These are phyloP conservation scores for Coryphaenoides rupestris DNA, from an alignment of 2,113 vertebrate genomes.

Conservation along the genomic window DNA sequence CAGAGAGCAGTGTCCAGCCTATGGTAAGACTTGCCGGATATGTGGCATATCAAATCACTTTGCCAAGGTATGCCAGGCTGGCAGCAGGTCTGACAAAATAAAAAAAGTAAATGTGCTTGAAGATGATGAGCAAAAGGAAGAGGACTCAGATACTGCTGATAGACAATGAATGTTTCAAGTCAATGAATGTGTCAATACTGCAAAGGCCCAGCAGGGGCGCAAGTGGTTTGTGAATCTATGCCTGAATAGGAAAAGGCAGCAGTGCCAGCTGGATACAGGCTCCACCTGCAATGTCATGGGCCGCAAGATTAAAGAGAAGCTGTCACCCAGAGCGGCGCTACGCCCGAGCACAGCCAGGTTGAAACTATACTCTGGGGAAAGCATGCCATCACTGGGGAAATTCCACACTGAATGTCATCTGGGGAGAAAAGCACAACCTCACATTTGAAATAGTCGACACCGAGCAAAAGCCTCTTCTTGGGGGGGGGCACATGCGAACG, in stretches of 20 bases:
- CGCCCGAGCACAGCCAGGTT: neutral
- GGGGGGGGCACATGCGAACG: neutral
- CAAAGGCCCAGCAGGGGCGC: no score
- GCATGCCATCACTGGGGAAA: neutral
- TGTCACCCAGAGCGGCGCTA: neutral
- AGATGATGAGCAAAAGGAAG: no score
- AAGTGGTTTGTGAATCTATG: neutral
- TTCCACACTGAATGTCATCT: neutral
- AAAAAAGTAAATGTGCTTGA: no score
- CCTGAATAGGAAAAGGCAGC: neutral
- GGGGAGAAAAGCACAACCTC: neutral
- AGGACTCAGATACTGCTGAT: no score
- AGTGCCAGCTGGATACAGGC: slow-evolving; percentile 1
- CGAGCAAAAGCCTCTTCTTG: neutral
- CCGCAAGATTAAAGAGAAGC: neutral
- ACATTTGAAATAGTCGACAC: neutral
- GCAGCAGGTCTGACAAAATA: no score
- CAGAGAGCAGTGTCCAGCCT: neutral
- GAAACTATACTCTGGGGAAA: neutral
- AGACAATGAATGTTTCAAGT: no score
- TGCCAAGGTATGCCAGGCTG: no score
- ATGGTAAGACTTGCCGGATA: no score
- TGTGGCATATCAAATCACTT: no score
- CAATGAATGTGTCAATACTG: no score
- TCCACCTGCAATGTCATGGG: neutral